These are phyloP conservation scores for Diarsia dahlii DNA, from an alignment of 2,888 invertebrate species.

Conservation along the genomic window DNA sequence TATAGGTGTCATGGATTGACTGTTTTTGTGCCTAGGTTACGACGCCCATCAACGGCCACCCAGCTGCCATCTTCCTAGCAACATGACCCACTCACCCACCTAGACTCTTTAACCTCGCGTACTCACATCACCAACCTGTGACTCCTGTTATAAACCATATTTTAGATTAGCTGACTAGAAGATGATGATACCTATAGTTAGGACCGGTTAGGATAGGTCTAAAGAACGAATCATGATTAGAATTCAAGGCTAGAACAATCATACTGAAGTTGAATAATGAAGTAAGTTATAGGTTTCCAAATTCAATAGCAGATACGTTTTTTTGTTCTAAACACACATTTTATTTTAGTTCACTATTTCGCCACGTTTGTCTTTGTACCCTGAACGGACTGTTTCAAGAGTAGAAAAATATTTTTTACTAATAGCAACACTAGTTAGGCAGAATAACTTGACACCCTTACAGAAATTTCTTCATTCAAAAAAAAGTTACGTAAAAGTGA, in stretches of 20 bases:
- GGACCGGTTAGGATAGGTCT: too few relatives aligned
- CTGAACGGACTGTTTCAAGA: neutral
- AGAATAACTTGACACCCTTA: slow-evolving; percentile 52
- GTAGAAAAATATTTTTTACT: slow-evolving; percentile 2
- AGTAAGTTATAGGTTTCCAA: neutral
- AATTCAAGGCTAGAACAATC: neutral
- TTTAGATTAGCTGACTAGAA: too few relatives aligned
- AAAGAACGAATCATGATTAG: too few relatives aligned
- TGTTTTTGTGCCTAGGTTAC: too few relatives aligned
- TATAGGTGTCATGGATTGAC: too few relatives aligned
- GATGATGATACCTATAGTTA: too few relatives aligned
- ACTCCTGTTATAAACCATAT: too few relatives aligned
- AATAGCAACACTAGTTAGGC: slow-evolving; percentile 41
- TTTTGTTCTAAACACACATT: neutral
- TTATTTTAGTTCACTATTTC: neutral
- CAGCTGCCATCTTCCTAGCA: too few relatives aligned
- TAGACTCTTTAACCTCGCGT: too few relatives aligned
- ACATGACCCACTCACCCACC: too few relatives aligned
- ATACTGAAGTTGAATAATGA: neutral
- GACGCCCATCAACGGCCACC: too few relatives aligned
- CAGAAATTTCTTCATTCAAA: slow-evolving; percentile 55
- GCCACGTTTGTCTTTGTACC: neutral
- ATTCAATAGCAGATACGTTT: neutral
- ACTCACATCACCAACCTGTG: too few relatives aligned
- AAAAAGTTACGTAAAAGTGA: slow-evolving; percentile 67